Evolutionary conservation across 2,113 vertebrate species (phyloP).

Genomic region (Lophotis ruficrista): DNA sequence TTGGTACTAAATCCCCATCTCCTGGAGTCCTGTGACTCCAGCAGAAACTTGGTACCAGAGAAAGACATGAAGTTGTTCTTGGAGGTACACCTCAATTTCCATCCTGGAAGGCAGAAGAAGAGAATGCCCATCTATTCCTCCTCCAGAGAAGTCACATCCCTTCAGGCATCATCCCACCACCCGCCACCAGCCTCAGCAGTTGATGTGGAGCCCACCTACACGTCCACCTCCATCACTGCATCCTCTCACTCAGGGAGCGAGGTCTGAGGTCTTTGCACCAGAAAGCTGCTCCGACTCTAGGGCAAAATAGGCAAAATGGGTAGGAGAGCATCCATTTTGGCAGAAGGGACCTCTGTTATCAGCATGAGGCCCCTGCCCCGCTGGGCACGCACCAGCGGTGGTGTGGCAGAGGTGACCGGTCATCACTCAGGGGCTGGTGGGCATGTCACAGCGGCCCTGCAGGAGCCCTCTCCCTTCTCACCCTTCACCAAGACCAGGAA

Average conservation of each 20-base stretch:
- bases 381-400: not conserved
- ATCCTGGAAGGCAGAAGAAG: not conserved
- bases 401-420: not conserved
- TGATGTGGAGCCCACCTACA: not conserved
- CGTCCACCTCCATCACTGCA: not conserved
- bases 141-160: not conserved
- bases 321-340: not conserved
- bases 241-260: not conserved
- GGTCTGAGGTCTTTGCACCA: not conserved
- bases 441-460: fast-evolving
- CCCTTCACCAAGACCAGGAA: not conserved
- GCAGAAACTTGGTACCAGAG: not conserved
- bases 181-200: not conserved
- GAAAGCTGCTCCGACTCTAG: not conserved
- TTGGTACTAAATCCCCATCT: not conserved
- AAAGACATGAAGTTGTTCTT: not conserved
- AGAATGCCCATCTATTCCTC: not conserved
- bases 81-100: not conserved
- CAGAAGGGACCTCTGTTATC: not conserved
- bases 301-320: not conserved
- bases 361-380: fast-evolving
- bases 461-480: not conserved
- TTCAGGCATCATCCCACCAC: not conserved
- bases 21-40: not conserved
- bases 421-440: not conserved